These are phyloP conservation scores for Archips crataeganus DNA, from an alignment of 2,888 invertebrate genomes.

Conservation along the genomic window DNA sequence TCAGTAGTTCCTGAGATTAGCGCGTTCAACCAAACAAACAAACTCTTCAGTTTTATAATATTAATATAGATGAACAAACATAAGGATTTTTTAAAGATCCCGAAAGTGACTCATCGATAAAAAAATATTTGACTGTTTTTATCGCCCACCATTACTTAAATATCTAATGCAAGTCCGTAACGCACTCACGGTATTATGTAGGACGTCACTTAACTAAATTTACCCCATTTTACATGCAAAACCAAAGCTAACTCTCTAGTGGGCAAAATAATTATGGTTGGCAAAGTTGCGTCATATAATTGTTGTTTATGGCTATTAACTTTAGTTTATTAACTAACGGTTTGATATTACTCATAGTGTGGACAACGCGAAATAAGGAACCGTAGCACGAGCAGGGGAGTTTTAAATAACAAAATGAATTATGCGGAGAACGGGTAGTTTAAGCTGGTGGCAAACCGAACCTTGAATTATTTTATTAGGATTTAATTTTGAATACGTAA, in stretches of 20 bases:
- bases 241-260: slow-evolving; percentile 16
- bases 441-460: neutral
- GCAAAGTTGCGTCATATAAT: slow-evolving; percentile 24
- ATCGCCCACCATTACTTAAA: no score
- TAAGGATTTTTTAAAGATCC: no score
- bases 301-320: slow-evolving; percentile 36
- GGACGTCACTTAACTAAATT: neutral
- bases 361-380: slow-evolving; percentile 10
- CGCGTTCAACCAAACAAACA: no score
- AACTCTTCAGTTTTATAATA: no score
- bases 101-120: no score
- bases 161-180: no score
- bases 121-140: no score
- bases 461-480: neutral
- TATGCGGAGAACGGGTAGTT: neutral
- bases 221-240: slow-evolving; percentile 2
- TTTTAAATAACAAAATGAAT: slow-evolving; percentile 13
- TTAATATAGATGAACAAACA: no score
- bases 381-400: neutral
- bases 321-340: slow-evolving; percentile 16
- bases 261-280: slow-evolving; percentile 29
- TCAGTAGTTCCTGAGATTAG: no score
- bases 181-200: neutral
- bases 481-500: no score
- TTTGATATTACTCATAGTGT: slow-evolving; percentile 1